Base-by-base conservation (phyloP, 2,888 invertebrate genomes). In the Helicoverpa assulta region DNA sequence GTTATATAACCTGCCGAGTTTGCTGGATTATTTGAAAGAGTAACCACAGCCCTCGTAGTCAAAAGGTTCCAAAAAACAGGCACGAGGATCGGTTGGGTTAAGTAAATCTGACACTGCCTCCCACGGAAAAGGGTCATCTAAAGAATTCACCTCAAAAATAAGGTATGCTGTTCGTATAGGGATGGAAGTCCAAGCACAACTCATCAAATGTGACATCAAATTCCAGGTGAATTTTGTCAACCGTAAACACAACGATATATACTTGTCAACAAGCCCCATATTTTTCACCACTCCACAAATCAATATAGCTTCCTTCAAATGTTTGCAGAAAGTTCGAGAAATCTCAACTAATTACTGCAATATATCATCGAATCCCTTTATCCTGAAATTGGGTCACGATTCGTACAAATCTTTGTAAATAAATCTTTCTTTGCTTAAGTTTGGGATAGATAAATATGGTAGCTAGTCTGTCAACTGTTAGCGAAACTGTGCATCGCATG, bases 281-380 rank as follows among this genome's bases (percentile, higher is more conserved):
- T 54, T 50, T 26, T 19, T 26, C 26, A 21, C 51, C 1, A 7
- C 6, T 56, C 47, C 29, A 68, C 52, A 56, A 61, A 69, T 79
- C 72, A 66, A 68, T 55, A 33, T 16, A 16, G 47, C 29, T 58
- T 58, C 37, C 29, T n/a, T 29, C 5, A 8, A 8, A 71, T 69
- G 53, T 66, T 56, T 26, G n/a, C 29, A 67, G 62, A 56, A 63
- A 26, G 40, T 66, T 21, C 69, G n/a, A 63, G 14, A 59, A 72
- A 73, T 72, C 80, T 64, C 29, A 21, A 54, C 67, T 82, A 80
- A 79, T 82, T 76, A 70, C 68, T 29, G 61, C 53, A 47, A 74
- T 78, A 70, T 54, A 78, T 79, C 82, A 78, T 53, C 56, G 50
- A 56, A 70, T 63, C 74, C 60, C 64, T 51, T 62, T 51, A 70